These are phyloP conservation scores for Penaeus chinensis DNA, from an alignment of 1,140 invertebrate genomes.

Conservation along the genomic window DNA sequence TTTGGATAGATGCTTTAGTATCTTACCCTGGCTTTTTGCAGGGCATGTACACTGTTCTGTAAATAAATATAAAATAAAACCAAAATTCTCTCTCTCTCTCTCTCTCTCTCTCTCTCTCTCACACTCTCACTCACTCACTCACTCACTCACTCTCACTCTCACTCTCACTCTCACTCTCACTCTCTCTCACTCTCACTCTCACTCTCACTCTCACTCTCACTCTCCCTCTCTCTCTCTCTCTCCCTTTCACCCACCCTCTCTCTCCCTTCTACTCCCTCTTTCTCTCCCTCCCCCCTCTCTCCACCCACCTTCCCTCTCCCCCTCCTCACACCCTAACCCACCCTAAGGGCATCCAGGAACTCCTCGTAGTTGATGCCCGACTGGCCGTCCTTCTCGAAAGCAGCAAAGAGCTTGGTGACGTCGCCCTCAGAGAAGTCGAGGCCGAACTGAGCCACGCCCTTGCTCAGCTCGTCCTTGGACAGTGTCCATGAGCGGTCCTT, in stretches of 20 bases:
- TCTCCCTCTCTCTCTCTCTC: neutral
- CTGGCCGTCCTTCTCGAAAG: constrained; percentile 85
- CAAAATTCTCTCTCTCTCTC: no score
- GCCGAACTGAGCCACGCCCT: constrained; percentile 84
- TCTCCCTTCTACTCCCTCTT: neutral
- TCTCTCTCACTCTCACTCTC: neutral
- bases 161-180: no score
- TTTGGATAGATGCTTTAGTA: no score
- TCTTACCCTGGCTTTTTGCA: no score
- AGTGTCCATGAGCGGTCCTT: constrained; percentile 89
- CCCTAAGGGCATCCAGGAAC: constrained; percentile 85
- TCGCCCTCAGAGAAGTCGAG: constrained; percentile 79
- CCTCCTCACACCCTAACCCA: constrained; percentile 71
- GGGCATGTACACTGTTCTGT: no score
- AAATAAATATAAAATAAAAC: no score
- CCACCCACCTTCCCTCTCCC: neutral
- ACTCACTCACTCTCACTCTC: neutral
- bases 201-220: neutral
- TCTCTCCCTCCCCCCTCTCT: neutral
- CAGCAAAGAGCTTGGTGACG: constrained; percentile 76
- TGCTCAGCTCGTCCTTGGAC: constrained; percentile 84
- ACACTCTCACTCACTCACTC: neutral
- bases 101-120: no score
- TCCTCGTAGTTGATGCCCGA: constrained; percentile 91
- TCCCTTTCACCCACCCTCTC: neutral